Evolutionary conservation across 2,113 vertebrate species (phyloP).

Genomic region (Candoia aspera): DNA sequence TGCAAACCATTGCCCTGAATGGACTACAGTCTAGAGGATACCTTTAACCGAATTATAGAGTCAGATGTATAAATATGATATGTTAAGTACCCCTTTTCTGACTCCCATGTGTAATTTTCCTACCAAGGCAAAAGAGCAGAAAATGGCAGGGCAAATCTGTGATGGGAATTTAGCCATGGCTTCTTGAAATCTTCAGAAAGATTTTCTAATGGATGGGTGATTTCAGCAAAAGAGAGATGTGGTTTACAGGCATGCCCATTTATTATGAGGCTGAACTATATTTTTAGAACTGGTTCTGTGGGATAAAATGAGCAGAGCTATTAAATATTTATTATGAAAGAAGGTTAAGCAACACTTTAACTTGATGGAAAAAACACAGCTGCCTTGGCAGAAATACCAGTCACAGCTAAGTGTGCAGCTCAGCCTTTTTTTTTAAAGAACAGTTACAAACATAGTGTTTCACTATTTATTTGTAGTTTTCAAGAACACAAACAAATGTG

Average conservation of each 20-base stretch:
- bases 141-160: background rate
- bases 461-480: constrained; percentile 23
- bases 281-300: background rate
- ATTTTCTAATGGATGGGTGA: background rate
- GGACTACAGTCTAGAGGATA: background rate
- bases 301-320: background rate
- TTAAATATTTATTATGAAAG: constrained; percentile 3
- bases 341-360: background rate
- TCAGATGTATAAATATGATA: background rate
- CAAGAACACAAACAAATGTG: background rate
- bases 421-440: background rate
- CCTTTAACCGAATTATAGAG: background rate
- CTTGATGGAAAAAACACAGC: background rate
- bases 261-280: background rate
- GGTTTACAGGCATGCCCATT: background rate
- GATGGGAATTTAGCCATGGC: background rate
- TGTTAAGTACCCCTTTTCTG: background rate
- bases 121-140: background rate
- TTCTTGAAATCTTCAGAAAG: background rate
- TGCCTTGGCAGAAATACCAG: background rate
- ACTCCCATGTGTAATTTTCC: background rate
- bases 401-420: background rate
- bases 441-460: background rate
- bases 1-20: background rate
- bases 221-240: background rate